Base-by-base conservation (phyloP, 2,113 vertebrate species). In the Cebidichthys violaceus region DNA sequence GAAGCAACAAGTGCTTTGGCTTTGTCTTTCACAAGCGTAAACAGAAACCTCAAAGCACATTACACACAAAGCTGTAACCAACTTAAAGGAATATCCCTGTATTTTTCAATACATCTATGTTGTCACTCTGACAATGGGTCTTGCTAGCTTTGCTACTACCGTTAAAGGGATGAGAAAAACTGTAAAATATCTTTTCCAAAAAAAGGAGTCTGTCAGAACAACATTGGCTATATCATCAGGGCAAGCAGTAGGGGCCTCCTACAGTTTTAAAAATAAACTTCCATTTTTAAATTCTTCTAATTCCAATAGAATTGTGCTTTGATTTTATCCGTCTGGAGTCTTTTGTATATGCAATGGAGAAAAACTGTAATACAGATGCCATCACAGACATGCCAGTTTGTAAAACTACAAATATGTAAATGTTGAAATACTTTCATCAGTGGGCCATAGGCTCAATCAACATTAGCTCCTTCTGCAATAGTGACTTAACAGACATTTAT, bases 21-120 rank as follows among this genome's bases (percentile, higher is more conserved):
- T 82, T 66, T 76, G 70, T 66, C 65, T 88, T 61, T 82, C 55
- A 45, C 55, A 60, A 75, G 74, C 80, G 69, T 78, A 82, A 88
- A 88, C 82, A 77, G 81, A 82, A 80, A 82, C n/a, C 15, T 35
- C 33, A 39, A 2, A 18, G 68, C 29, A 71, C 78, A 64, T 72
- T 60, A 72, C 24, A 43, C 41, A 54, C 50, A 27, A 2, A 29
- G 18, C 22, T 27, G 20, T 33, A n/a, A 50, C 31, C 39, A 54
- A 13, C 22, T 15, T 41, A 60, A 66, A 64, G 37, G 33, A 62
- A 57, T 27, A 47, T 47, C 17, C 54, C 4, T 22, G 22, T 33
- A 18, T 35, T 72, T 77, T 75, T 33, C 13, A 52, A 41, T 17
- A 27, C 27, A 29, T 6, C 55, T 57, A 15, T 69, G 9, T 27